A percentile compares a stretch with the other conserved stretches of the same genome.
Evolutionary conservation across 1,140 invertebrate genomes (phyloP).

Genomic region (Camponotus vicinus): DNA sequence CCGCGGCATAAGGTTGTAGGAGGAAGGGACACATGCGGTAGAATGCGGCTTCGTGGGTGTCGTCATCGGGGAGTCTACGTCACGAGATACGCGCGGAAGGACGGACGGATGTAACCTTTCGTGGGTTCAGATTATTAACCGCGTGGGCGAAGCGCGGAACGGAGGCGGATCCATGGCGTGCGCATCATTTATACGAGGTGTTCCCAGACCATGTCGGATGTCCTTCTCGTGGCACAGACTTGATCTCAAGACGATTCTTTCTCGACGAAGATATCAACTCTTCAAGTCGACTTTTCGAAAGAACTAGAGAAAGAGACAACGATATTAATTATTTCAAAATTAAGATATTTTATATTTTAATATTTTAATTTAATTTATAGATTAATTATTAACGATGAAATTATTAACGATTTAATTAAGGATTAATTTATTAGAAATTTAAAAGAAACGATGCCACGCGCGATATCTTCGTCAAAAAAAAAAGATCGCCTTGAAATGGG

Average conservation of each 20-base stretch:
- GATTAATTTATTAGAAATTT: not conserved
- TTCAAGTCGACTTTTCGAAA: not conserved
- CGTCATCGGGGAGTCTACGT: slow-evolving; percentile 46
- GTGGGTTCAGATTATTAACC: slow-evolving; percentile 44
- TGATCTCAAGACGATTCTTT: not conserved
- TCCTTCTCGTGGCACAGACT: not conserved
- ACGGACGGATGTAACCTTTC: slow-evolving; percentile 37
- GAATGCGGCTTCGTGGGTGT: slow-evolving; percentile 40
- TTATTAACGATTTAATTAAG: not conserved
- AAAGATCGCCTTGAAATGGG: not conserved
- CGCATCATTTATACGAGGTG: slow-evolving; percentile 8
- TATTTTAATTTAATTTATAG: no score
- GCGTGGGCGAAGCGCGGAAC: slow-evolving; percentile 47
- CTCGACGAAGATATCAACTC: not conserved
- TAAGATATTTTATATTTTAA: no score
- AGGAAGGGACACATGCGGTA: not conserved
- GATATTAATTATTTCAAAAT: not conserved
- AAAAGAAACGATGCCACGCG: not conserved
- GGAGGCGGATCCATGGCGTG: not conserved
- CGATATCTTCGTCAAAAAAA: not conserved
- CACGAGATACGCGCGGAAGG: slow-evolving; percentile 44
- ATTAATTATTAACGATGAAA: no score
- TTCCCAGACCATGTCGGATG: not conserved
- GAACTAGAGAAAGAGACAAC: not conserved
- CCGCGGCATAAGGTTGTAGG: not conserved